These are phyloP conservation scores for Cirrhinus molitorella DNA, from an alignment of 2,797 vertebrate species.

Conservation along the genomic window DNA sequence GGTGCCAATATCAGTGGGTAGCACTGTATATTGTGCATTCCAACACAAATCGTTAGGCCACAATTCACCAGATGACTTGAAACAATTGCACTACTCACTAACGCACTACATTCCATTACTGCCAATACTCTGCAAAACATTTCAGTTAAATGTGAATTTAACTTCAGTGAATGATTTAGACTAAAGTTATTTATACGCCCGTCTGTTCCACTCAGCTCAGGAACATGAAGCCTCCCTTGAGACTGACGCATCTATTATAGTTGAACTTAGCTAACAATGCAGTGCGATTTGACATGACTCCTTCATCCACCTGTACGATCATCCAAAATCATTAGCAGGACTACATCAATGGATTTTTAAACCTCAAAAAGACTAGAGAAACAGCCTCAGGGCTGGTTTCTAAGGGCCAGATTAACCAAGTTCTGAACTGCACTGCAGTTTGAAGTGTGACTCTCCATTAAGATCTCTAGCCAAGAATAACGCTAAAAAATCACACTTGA, in stretches of 20 bases:
- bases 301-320: neutral
- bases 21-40: too few relatives aligned
- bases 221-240: neutral
- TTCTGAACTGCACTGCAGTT: neutral
- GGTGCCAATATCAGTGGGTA: too few relatives aligned
- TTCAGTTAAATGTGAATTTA: neutral
- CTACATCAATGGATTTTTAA: neutral
- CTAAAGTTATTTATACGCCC: neutral
- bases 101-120: neutral
- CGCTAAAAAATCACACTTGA: neutral
- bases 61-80: neutral
- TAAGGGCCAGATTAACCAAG: neutral
- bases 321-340: neutral
- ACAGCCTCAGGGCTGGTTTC: neutral
- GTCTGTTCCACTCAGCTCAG: neutral
- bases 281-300: neutral
- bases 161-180: neutral
- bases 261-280: neutral
- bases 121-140: neutral
- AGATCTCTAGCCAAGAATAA: neutral
- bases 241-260: neutral
- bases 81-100: neutral
- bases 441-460: neutral
- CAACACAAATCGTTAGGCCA: neutral
- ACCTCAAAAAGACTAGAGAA: neutral